These are phyloP conservation scores for Rallus limicola DNA, from an alignment of 2,113 vertebrate species.

Conservation along the genomic window DNA sequence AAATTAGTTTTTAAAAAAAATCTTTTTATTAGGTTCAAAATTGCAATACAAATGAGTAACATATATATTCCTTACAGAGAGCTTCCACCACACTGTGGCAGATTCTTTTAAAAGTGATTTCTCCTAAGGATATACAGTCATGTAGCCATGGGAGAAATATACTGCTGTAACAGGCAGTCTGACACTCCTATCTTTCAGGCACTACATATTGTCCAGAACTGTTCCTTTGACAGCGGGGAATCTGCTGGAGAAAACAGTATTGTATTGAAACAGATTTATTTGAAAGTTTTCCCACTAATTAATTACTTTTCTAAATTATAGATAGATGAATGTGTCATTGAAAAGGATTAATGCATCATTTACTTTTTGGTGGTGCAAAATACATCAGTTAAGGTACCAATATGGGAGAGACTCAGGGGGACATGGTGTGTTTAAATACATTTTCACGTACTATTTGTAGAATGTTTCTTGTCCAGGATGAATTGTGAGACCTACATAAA, in stretches of 20 bases:
- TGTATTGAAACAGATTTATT: background rate
- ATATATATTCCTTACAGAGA: background rate
- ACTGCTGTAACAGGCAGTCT: background rate
- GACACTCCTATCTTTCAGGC: background rate
- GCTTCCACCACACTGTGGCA: background rate
- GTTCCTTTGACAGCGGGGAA: background rate
- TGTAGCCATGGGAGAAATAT: background rate
- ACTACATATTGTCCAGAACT: background rate
- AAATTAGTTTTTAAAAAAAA: background rate
- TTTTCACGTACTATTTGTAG: background rate
- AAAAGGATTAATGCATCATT: background rate
- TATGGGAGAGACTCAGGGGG: no score
- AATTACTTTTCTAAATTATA: background rate
- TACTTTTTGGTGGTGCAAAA: background rate
- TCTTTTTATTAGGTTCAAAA: background rate
- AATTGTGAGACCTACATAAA: background rate
- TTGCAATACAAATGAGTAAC: background rate
- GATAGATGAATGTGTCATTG: background rate
- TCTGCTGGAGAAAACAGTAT: background rate
- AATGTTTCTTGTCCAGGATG: background rate
- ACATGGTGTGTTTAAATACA: no score
- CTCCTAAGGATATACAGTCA: background rate
- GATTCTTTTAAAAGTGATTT: background rate
- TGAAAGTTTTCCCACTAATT: background rate
- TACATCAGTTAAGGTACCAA: background rate